Conservation (phyloP, 2,797 vertebrate genomes). For the Tokudaia muenninki region DNA sequence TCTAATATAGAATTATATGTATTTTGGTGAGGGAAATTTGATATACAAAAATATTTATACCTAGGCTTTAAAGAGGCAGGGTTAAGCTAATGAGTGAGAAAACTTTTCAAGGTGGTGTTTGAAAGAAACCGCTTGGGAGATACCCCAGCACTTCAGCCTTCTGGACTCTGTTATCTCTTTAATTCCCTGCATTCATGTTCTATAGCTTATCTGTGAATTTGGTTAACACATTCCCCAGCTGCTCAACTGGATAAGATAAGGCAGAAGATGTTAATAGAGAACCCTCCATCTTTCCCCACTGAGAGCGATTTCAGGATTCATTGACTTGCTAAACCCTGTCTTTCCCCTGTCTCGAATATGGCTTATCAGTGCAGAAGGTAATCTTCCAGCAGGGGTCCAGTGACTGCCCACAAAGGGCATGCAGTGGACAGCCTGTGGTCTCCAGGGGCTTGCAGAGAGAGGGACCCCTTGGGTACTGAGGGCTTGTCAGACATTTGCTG, state of each 20-base stretch:
- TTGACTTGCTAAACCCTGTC: slow-evolving; percentile 80
- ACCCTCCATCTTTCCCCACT: slow-evolving; percentile 67
- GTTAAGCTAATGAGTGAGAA: slow-evolving; percentile 45
- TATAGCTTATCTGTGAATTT: slow-evolving; percentile 81
- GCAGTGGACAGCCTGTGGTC: neutral
- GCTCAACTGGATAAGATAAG: slow-evolving; percentile 76
- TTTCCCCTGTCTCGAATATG: slow-evolving; percentile 53
- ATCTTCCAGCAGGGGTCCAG: slow-evolving; percentile 57
- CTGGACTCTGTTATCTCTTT: slow-evolving; percentile 79
- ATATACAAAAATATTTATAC: slow-evolving; percentile 20
- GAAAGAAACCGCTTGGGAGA: slow-evolving; percentile 72
- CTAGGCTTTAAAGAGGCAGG: neutral
- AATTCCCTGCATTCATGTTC: slow-evolving; percentile 77
- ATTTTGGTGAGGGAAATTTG: neutral
- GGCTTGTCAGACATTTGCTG: neutral
- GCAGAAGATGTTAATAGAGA: slow-evolving; percentile 78
- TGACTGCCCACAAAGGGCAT: neutral
- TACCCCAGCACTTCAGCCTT: slow-evolving; percentile 58
- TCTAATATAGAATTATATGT: neutral
- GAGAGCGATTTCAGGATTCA: slow-evolving; percentile 78
- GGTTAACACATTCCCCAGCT: slow-evolving; percentile 77
- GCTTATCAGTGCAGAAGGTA: slow-evolving; percentile 72
- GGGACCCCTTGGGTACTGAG: accelerated
- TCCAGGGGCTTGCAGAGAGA: slow-evolving; percentile 2
- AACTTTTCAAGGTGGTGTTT: slow-evolving; percentile 73